Percentiles rank a stretch among this genome's conserved stretches.
phyloP scores from a whole-genome alignment of 2,113 vertebrate species.

The Paracanthobrama guichenoti region DNA sequence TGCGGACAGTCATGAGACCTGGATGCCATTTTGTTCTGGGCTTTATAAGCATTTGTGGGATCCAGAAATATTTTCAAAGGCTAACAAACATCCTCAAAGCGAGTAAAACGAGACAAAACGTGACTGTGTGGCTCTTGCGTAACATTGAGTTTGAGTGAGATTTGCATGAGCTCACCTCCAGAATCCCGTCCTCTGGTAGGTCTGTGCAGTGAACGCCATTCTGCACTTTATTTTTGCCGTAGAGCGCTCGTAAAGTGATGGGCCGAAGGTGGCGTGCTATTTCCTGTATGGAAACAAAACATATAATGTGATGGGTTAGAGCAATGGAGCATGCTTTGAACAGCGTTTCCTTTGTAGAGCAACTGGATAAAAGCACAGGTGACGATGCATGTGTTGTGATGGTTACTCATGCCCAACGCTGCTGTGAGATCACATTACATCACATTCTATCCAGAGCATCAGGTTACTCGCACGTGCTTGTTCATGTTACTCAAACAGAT shows the following conservation, averaged over 20 bases:
- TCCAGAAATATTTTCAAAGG: slow-evolving; percentile 54
- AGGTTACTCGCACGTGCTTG: slow-evolving; percentile 22
- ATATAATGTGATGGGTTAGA: background rate
- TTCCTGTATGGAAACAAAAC: slow-evolving; percentile 75
- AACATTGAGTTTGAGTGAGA: slow-evolving; percentile 23
- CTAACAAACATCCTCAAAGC: slow-evolving; percentile 37
- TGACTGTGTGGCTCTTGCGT: slow-evolving; percentile 2
- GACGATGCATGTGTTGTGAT: slow-evolving; percentile 20
- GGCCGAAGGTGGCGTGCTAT: slow-evolving; percentile 87
- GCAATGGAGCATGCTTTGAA: slow-evolving; percentile 17
- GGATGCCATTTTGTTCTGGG: slow-evolving; percentile 30
- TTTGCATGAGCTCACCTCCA: slow-evolving; percentile 80
- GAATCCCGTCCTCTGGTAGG: slow-evolving; percentile 87
- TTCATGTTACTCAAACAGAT: background rate
- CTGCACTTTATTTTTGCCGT: slow-evolving; percentile 88
- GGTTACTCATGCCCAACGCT: background rate
- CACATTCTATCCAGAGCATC: slow-evolving; percentile 24
- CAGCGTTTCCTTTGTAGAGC: background rate
- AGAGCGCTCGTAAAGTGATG: slow-evolving; percentile 82
- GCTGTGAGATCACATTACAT: slow-evolving; percentile 27
- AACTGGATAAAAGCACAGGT: background rate
- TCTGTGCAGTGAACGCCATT: slow-evolving; percentile 95
- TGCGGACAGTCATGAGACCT: slow-evolving; percentile 70
- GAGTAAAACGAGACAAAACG: slow-evolving; percentile 40
- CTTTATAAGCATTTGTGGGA: slow-evolving; percentile 37